These are phyloP conservation scores for Napeogenes sylphis DNA, from an alignment of 2,888 invertebrate species.

Conservation along the genomic window DNA sequence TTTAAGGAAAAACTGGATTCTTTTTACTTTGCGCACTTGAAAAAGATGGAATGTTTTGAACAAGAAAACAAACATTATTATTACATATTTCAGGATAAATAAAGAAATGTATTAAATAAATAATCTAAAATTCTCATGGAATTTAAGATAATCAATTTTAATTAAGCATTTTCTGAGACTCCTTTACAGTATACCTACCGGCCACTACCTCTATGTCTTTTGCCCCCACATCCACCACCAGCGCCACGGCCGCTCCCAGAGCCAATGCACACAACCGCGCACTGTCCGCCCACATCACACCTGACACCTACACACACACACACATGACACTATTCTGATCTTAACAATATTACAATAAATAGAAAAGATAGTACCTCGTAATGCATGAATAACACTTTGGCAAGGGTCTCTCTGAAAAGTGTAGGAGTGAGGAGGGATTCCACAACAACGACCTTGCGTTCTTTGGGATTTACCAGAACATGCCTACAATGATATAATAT, in stretches of 20 bases:
- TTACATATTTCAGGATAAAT: no score
- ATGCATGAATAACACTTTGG: conserved; percentile 93
- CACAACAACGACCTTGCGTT: conserved; percentile 92
- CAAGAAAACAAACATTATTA: no score
- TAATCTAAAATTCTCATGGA: no score
- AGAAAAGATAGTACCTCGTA: conserved; percentile 85
- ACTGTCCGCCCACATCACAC: conserved; percentile 88
- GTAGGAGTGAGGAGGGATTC: conserved; percentile 94
- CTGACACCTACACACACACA: conserved; percentile 77
- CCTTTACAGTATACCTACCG: conserved; percentile 36
- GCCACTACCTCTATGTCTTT: conserved; percentile 82
- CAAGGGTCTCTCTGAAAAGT: conserved; percentile 89
- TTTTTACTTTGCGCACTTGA: no score
- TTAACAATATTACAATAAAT: neutral
- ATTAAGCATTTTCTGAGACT: no score
- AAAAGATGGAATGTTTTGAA: no score
- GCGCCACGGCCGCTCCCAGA: conserved; percentile 84
- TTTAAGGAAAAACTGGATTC: no score
- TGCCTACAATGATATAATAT: conserved; percentile 76
- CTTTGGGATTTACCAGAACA: conserved; percentile 94
- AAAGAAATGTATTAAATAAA: no score
- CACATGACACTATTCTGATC: conserved; percentile 24
- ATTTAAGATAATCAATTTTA: no score
- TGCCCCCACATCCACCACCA: conserved; percentile 93
- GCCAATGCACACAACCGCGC: conserved; percentile 91